A percentile compares a stretch with the other conserved stretches of the same genome.
Evolutionary conservation across 2,113 vertebrate genomes (phyloP).

Genomic region (Tupaia chinensis): DNA sequence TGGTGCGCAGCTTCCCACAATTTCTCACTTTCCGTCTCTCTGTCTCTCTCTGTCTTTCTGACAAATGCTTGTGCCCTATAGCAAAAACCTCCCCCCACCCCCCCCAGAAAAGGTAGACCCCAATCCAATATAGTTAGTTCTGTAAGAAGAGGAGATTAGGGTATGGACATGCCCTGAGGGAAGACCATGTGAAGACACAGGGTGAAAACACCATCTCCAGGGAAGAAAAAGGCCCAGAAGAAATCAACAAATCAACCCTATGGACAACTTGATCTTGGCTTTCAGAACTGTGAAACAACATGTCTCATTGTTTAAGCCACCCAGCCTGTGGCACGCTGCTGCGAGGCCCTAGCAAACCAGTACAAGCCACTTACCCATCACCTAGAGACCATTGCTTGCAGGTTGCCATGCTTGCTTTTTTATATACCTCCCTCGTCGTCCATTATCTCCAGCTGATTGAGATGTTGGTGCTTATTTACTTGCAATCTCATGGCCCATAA

Average conservation of each 20-base stretch:
- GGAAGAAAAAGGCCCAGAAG: neutral
- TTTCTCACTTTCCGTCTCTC: too few species aligned
- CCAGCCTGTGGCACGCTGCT: neutral
- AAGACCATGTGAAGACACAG: neutral
- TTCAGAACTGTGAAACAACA: neutral
- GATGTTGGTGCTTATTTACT: neutral
- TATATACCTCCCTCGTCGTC: neutral
- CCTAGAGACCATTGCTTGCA: neutral
- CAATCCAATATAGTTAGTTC: neutral
- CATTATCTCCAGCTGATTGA: neutral
- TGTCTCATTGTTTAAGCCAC: neutral
- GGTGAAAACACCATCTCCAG: neutral
- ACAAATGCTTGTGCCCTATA: too few species aligned
- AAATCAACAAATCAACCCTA: neutral
- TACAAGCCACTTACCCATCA: too few species aligned
- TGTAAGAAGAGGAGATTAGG: neutral
- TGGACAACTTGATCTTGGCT: neutral
- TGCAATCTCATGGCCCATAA: neutral
- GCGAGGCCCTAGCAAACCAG: neutral
- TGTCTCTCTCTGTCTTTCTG: too few species aligned
- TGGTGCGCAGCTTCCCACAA: too few species aligned
- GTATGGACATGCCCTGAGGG: neutral
- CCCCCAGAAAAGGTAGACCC: neutral
- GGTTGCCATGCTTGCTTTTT: neutral
- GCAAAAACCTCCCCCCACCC: too few species aligned